Evolutionary conservation across 2,113 vertebrate genomes (phyloP), one percentile per base, ranked within the genome.

Genomic region (Euleptes europaea): DNA sequence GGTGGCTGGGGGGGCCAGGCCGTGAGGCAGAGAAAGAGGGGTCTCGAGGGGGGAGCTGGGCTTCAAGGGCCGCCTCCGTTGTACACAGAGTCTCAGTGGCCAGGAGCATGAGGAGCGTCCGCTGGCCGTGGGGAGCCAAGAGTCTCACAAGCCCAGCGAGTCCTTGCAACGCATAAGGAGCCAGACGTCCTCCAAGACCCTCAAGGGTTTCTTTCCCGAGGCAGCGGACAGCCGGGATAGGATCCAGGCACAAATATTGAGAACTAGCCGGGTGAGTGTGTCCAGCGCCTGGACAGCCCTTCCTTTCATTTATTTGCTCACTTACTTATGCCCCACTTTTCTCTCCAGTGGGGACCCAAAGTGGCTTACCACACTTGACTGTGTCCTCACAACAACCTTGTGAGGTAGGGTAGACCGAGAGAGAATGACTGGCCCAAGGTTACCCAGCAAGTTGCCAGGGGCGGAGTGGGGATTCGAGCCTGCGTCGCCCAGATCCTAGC

Each of bases 71-170:
- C 35, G 1, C 65, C 35, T 6, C 26, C n/a, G 21, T 14, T 73
- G 51, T 11, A 1, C 28, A n/a, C 72, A 85, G 84, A 80, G 67
- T 4, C 13, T 80, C 2, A 5, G 42, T 54, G 47, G 47, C n/a
- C n/a, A n/a, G n/a, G n/a, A n/a, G n/a, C 44, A 9, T 23, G 28
- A 38, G 54, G 54, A 47, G 44, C 10, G 26, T 1, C 1, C 17
- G 1, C 42, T 17, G 0, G 2, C 5, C 38, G 4, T 6, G 31
- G 5, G 4, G 67, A 49, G 67, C 28, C 51, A 11, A 23, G 75
- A 12, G 35, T 17, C 51, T 38, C 28, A 2, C 31, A 10, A 7
- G 54, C 9, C 1, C 5, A 5, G 10, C 1, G 1, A 7, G 2
- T 70, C 84, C 51, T 1, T 23, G 11, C 47, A 15, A 2, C 8